phyloP scores from a whole-genome alignment of 1,140 invertebrate genomes.

The Sitobion miscanthi region DNA sequence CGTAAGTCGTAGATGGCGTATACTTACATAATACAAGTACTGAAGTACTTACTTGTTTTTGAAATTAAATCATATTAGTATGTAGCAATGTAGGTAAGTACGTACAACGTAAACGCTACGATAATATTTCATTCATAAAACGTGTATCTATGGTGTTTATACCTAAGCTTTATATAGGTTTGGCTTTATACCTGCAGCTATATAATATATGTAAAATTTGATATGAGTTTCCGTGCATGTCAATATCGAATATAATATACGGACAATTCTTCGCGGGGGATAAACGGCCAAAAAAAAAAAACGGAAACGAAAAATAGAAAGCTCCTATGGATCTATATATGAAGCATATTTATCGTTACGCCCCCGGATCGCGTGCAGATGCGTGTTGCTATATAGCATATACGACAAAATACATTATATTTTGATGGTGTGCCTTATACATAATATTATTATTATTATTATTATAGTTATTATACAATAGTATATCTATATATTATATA shows the following conservation, averaged over 20 bases:
- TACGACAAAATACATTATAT: neutral
- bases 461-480: neutral
- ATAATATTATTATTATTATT: constrained; percentile 5
- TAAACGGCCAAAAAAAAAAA: neutral
- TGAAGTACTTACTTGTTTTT: neutral
- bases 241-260: neutral
- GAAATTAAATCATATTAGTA: neutral
- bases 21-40: neutral
- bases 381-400: neutral
- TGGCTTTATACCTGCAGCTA: neutral
- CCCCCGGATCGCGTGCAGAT: neutral
- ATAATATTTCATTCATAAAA: neutral
- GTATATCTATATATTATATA: neutral
- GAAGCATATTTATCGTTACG: neutral
- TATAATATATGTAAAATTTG: too few species aligned
- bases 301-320: neutral
- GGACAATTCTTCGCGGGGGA: neutral
- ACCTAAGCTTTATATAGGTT: neutral
- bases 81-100: too few species aligned
- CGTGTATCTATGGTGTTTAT: neutral
- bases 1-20: too few species aligned
- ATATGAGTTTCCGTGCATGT: neutral
- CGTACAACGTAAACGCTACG: neutral
- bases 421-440: neutral
- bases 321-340: neutral